These are phyloP conservation scores for Ornithoptera priamus DNA, from an alignment of 2,888 invertebrate species.

Conservation along the genomic window DNA sequence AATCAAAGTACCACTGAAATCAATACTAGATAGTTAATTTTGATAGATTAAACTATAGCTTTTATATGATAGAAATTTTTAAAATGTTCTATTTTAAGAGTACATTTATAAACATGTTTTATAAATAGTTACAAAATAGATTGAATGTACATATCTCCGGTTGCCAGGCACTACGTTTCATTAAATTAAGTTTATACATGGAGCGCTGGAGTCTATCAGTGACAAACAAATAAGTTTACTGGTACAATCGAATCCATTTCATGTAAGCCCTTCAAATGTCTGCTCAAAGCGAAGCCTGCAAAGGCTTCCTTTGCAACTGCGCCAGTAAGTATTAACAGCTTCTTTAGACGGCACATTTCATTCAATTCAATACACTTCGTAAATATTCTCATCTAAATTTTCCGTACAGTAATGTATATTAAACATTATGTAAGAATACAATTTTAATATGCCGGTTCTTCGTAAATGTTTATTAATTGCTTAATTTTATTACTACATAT, in stretches of 20 bases:
- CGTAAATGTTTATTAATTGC: neutral
- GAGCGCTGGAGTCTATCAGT: slow-evolving; percentile 57
- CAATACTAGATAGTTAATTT: no score
- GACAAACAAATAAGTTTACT: slow-evolving; percentile 73
- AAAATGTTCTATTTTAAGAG: neutral
- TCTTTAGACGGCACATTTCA: slow-evolving; percentile 17
- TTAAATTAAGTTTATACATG: slow-evolving; percentile 40
- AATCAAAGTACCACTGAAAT: no score
- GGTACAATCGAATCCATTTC: slow-evolving; percentile 62
- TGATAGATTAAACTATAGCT: no score
- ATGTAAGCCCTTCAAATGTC: slow-evolving; percentile 62
- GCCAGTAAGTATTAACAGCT: slow-evolving; percentile 26
- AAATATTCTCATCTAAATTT: neutral
- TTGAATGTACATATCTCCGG: neutral
- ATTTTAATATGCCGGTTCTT: neutral
- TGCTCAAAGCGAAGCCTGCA: slow-evolving; percentile 68
- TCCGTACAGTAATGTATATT: no score
- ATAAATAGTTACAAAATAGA: no score
- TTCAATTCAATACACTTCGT: neutral
- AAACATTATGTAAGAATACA: neutral
- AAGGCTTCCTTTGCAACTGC: slow-evolving; percentile 52
- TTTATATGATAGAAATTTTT: neutral
- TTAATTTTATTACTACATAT: no score
- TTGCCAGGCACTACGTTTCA: slow-evolving; percentile 28
- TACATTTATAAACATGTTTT: no score